Evolutionary conservation across 2,888 invertebrate genomes (phyloP).

Genomic region (Syrphus vitripennis): DNA sequence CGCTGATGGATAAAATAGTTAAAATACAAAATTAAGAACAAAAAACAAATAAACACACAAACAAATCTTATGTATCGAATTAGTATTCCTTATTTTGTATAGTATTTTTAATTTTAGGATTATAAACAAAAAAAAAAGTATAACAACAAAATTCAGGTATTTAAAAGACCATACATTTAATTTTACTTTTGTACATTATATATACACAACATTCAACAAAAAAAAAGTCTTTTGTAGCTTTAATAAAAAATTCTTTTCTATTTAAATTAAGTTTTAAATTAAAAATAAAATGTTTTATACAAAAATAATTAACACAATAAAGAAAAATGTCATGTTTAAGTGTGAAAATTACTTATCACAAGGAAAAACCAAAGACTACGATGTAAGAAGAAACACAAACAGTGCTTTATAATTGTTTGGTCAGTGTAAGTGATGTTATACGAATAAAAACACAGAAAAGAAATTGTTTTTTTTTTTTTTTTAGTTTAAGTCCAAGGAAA

Average conservation of each 20-base stretch:
- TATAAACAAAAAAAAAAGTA: conserved; percentile 3
- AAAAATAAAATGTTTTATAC: conserved; percentile 4
- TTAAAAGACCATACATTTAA: conserved; percentile 43
- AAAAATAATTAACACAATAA: neutral
- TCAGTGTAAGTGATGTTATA: neutral
- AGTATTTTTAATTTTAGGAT: conserved; percentile 15
- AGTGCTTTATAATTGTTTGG: conserved; percentile 77
- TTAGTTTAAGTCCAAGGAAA: too few species aligned
- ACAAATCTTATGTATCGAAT: conserved; percentile 35
- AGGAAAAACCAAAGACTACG: conserved; percentile 61
- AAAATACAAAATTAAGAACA: conserved; percentile 31
- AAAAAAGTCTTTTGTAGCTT: conserved; percentile 1
- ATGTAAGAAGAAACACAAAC: conserved; percentile 80
- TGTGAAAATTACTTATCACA: conserved; percentile 49
- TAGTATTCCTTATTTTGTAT: conserved; percentile 3
- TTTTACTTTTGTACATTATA: neutral
- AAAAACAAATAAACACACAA: neutral
- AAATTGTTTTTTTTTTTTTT: too few species aligned
- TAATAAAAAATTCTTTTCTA: neutral
- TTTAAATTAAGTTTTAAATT: neutral
- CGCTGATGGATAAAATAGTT: conserved; percentile 73
- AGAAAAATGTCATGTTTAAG: neutral
- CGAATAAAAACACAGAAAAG: neutral
- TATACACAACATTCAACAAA: conserved; percentile 33
- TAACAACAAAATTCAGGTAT: conserved; percentile 14